Evolutionary conservation across 2,797 vertebrate species (phyloP), one percentile per base, ranked within the genome.

Genomic region (Peromyscus eremicus): DNA sequence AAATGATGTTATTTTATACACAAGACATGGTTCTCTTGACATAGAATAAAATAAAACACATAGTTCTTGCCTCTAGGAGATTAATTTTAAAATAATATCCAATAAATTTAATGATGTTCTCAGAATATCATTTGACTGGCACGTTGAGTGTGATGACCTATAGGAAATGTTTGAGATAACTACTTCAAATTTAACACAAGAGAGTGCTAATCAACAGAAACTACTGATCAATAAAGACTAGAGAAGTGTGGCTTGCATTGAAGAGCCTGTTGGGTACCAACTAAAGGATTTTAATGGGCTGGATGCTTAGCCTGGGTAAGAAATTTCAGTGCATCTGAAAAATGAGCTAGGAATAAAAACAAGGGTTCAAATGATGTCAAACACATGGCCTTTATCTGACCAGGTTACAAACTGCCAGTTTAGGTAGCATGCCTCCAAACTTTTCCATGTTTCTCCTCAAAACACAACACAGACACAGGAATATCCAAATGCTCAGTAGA

Each of bases 71-170:
- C 40, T 92, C 12, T 37, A 71, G 60, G 75, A 91, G 13, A 68
- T 77, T 64, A 94, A 92, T 4, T 25, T 95, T 73, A 62, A 92
- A 87, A 87, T 84, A 81, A 84, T 82, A 96, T n/a, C 80, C 66
- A 52, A 77, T 83, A 85, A 89, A 93, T 62, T 62, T 93, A 68
- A 91, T 75, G 25, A 71, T 3, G 66, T 16, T 71, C 60, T 76
- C 16, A 92, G 93, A 62, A 60, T n/a, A 80, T 0, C 82, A 40
- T 70, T 92, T 32, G 52, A 80, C 2, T 34, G 52, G 70, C 1
- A 83, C 55, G 86, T 89, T 87, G 1, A 60, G 14, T 37, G 7
- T 89, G 37, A 37, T 16, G 14, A 13, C 11, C 29, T 60, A 49
- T 17, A 92, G 27, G n/a, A 80, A 93, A 7, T 62, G 76, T 77